These are phyloP conservation scores for Cyclargus thomasi DNA, from an alignment of 1,140 invertebrate genomes.

Conservation along the genomic window DNA sequence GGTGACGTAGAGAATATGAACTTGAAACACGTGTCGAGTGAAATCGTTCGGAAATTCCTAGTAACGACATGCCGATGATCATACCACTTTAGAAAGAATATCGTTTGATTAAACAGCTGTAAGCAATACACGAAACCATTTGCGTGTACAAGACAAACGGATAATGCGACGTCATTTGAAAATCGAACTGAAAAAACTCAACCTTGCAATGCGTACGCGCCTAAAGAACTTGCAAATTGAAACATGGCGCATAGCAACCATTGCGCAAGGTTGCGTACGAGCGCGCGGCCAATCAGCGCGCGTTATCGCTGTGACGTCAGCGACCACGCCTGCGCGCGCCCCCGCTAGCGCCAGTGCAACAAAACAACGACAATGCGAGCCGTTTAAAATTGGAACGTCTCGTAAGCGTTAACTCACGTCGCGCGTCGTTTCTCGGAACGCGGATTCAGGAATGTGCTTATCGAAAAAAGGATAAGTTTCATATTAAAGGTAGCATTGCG, in stretches of 20 bases:
- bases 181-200: background rate
- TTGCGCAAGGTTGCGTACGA: conserved; percentile 64
- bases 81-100: background rate
- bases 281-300: conserved; percentile 44
- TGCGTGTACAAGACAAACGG: background rate
- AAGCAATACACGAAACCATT: background rate
- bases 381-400: conserved; percentile 13
- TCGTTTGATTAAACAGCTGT: background rate
- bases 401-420: conserved; percentile 1
- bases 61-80: background rate
- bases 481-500: too few relatives aligned
- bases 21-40: background rate
- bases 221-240: background rate
- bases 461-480: too few relatives aligned
- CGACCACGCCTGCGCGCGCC: conserved; percentile 71
- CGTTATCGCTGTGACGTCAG: conserved; percentile 56
- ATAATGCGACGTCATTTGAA: background rate
- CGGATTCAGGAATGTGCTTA: too few relatives aligned
- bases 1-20: background rate
- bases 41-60: background rate
- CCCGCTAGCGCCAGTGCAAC: conserved; percentile 30
- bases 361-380: conserved; percentile 4
- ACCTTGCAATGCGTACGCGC: conserved; percentile 31
- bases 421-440: background rate
- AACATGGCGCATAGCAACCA: conserved; percentile 53